Conservation (phyloP, 2,113 vertebrate species). For the Synchiropus splendidus region DNA sequence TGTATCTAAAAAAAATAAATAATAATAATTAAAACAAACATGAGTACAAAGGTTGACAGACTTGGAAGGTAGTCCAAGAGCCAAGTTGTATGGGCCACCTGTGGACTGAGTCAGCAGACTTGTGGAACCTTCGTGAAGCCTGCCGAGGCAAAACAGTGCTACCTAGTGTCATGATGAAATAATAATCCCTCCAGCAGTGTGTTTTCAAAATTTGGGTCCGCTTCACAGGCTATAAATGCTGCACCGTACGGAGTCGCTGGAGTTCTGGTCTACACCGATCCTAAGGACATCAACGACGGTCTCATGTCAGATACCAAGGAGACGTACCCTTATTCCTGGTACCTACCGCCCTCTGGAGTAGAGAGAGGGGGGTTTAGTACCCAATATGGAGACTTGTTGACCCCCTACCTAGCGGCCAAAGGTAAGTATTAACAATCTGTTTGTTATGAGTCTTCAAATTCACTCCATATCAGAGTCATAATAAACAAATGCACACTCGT, state of each 20-base stretch:
- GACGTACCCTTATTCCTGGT: slow-evolving; percentile 82
- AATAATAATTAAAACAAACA: too few relatives aligned
- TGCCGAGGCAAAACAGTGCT: too few relatives aligned
- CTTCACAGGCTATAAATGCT: slow-evolving; percentile 74
- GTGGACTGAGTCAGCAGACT: neutral
- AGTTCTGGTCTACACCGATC: slow-evolving; percentile 84
- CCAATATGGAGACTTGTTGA: slow-evolving; percentile 72
- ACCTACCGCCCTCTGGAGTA: slow-evolving; percentile 75
- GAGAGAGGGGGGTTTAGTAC: slow-evolving; percentile 71
- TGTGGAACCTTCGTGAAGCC: too few relatives aligned
- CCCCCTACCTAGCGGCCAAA: slow-evolving; percentile 77
- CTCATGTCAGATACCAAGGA: slow-evolving; percentile 55
- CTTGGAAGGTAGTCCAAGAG: too few relatives aligned
- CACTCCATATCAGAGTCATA: slow-evolving; percentile 4
- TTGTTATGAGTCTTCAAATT: neutral
- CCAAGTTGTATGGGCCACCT: too few relatives aligned
- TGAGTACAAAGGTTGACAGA: too few relatives aligned
- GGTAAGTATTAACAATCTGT: slow-evolving; percentile 20
- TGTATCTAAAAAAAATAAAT: neutral
- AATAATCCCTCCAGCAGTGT: too few relatives aligned
- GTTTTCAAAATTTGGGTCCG: too few relatives aligned
- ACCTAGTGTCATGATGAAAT: too few relatives aligned
- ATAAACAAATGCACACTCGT: neutral
- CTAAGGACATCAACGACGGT: slow-evolving; percentile 77
- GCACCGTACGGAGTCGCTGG: slow-evolving; percentile 69